Evolutionary conservation across 1,140 invertebrate species (phyloP).

Genomic region (Metaphire vulgaris): DNA sequence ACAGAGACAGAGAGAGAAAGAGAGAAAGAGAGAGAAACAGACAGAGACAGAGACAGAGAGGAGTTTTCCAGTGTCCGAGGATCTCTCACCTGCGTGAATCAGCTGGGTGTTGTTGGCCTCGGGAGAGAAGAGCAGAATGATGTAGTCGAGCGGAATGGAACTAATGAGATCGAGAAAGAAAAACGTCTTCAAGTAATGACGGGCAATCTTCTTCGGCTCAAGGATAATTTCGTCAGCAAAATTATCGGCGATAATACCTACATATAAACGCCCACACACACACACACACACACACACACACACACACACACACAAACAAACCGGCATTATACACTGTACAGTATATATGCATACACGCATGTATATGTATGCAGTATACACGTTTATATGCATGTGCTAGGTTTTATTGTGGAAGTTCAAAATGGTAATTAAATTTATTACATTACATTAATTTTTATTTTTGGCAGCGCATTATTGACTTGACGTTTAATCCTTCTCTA

Average conservation of each 20-base stretch:
- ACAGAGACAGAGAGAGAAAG: constrained; percentile 21
- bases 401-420: too few species aligned
- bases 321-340: too few species aligned
- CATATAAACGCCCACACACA: not conserved
- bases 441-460: too few species aligned
- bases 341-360: too few species aligned
- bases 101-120: not conserved
- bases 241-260: not conserved
- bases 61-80: too few species aligned
- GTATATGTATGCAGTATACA: too few species aligned
- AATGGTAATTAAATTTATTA: too few species aligned
- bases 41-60: constrained; percentile 5
- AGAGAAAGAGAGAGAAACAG: constrained; percentile 21
- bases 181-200: not conserved
- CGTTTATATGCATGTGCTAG: too few species aligned
- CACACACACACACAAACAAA: too few species aligned
- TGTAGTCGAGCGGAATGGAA: not conserved
- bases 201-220: not conserved
- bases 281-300: too few species aligned
- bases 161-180: not conserved
- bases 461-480: too few species aligned
- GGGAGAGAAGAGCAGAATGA: not conserved
- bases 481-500: too few species aligned
- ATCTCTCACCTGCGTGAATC: not conserved
- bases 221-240: not conserved